Evolutionary conservation across 2,797 vertebrate species (phyloP), one percentile per base, ranked within the genome.

Genomic region (Crenichthys baileyi): DNA sequence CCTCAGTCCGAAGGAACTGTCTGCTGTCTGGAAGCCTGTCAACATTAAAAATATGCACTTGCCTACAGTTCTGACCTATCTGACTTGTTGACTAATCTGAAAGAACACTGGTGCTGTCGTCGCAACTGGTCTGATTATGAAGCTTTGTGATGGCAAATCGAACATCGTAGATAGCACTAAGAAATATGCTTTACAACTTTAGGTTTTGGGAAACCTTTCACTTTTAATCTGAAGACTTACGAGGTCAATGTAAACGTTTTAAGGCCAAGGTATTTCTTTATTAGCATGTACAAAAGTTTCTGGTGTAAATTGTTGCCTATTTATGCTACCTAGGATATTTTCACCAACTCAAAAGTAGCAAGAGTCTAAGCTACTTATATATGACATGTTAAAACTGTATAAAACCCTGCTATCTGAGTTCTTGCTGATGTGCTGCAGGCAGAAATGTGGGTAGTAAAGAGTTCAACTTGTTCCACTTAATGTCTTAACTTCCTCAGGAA

Each of bases 381-480:
- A 20, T 58, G 56, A 70, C 46, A 48, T 44, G 67, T 15, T n/a
- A 46, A 68, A 46, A 15, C 67, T 46, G 24, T 48, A 70, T 18
- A 22, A 41, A 67, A 41, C 63, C 22, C 31, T 67, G 20, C 31
- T 67, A 24, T 55, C 20, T 29, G n/a, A 60, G 58, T 60, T 60
- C n/a, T 2, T n/a, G n/a, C 61, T 61, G 51, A 4, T 67, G 73
- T 51, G 0, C 36, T 29, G 39, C 60, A 48, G 15, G 63, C 75
- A 22, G 61, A 56, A 2, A 67, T 7, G 48, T 11, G 65, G 65
- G 8, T 41, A 63, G 44, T 4, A 60, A 48, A 60, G 22, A n/a
- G 81, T 83, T 77, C 71, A 75, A 61, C 39, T 1, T 73, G 79
- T 78, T 60, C 50, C n/a, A 48, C 29, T 74, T 44, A 41, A 61